These are phyloP conservation scores for Lepus europaeus DNA, from an alignment of 2,113 vertebrate genomes.

Conservation along the genomic window DNA sequence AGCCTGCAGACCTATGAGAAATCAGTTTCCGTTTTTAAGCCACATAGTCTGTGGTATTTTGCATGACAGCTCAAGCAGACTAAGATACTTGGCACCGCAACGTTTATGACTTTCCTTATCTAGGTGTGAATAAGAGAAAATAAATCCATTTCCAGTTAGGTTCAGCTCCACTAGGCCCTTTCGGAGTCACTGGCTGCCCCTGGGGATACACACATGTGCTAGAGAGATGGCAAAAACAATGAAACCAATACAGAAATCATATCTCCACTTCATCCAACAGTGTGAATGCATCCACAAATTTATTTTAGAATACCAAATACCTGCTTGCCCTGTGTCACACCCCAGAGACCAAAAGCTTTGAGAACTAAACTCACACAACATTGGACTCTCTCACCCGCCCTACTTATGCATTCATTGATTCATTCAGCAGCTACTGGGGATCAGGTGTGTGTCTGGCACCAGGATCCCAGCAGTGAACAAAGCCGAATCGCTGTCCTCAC, in stretches of 20 bases:
- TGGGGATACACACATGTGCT: not conserved
- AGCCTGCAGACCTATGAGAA: not conserved
- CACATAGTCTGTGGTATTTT: not conserved
- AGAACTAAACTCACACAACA: not conserved
- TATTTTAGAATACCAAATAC: constrained; percentile 37
- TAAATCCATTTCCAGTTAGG: not conserved
- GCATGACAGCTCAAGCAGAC: not conserved
- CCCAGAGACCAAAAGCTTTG: not conserved
- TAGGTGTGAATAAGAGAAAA: constrained; percentile 30
- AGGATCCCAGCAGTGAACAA: not conserved
- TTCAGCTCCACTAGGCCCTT: not conserved
- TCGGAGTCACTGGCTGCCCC: not conserved
- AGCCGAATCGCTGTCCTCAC: not conserved
- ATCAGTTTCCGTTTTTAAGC: not conserved
- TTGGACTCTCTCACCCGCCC: not conserved
- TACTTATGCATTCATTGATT: not conserved
- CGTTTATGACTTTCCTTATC: not conserved
- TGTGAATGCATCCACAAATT: not conserved
- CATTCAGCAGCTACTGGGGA: not conserved
- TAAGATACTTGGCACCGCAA: not conserved
- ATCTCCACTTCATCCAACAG: constrained; percentile 24
- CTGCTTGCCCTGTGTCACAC: not conserved
- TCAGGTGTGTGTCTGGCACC: not conserved
- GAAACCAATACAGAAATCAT: not conserved
- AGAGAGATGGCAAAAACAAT: not conserved